Conservation (phyloP, 2,113 vertebrate genomes). For the Bolborhynchus lineola region DNA sequence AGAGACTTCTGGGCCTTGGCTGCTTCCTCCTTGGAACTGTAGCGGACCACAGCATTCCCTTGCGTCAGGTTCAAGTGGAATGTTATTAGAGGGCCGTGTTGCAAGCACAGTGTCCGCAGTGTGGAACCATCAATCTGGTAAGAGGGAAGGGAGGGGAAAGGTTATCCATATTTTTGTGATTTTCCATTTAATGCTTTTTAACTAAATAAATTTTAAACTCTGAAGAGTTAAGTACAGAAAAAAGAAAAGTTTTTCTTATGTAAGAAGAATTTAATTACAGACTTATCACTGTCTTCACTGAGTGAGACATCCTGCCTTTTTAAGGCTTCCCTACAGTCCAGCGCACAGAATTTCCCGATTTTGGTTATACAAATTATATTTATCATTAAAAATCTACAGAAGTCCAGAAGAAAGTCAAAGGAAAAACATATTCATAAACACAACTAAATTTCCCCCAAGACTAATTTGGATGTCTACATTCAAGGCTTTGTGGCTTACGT, state of each 20-base stretch:
- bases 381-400: neutral
- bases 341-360: neutral
- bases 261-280: neutral
- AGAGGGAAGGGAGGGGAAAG: neutral
- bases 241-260: neutral
- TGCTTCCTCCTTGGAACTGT: constrained; percentile 98
- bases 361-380: neutral
- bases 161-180: neutral
- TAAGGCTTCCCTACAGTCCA: neutral
- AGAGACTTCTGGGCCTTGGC: constrained; percentile 99
- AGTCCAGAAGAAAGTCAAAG: neutral
- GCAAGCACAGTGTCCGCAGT: constrained; percentile 95
- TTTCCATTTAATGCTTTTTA: neutral
- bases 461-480: neutral
- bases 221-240: neutral
- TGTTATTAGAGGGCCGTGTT: constrained; percentile 96
- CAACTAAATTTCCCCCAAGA: neutral
- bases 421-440: neutral
- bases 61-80: constrained; percentile 99
- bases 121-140: constrained; percentile 97
- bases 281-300: neutral
- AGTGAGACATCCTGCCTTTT: neutral
- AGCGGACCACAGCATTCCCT: constrained; percentile 97
- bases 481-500: neutral
- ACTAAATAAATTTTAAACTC: neutral